These are phyloP conservation scores for Leuciscus idus DNA, from an alignment of 2,113 vertebrate genomes.

Conservation along the genomic window DNA sequence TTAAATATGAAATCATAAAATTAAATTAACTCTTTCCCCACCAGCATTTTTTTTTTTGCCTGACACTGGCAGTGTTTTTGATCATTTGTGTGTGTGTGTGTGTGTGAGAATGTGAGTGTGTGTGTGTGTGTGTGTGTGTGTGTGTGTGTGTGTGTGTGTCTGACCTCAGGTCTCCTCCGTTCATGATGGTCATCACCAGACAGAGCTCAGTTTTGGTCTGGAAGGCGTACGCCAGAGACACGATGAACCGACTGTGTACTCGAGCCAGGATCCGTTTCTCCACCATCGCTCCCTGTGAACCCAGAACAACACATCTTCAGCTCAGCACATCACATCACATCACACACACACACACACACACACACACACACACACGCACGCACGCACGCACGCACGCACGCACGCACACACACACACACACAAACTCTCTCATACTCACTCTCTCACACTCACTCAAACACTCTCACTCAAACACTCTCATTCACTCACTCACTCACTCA, in stretches of 20 bases:
- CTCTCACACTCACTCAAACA: no score
- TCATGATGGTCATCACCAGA: constrained; percentile 73
- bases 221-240: constrained; percentile 68
- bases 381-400: neutral
- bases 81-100: no score
- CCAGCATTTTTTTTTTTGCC: no score
- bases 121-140: no score
- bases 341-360: neutral
- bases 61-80: no score
- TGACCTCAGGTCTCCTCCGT: constrained; percentile 77
- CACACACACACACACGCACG: no score
- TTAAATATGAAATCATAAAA: no score
- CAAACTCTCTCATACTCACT: no score
- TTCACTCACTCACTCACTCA: no score
- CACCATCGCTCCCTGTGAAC: constrained; percentile 71
- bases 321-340: neutral
- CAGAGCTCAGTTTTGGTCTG: constrained; percentile 68
- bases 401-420: neutral
- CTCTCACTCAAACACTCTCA: no score
- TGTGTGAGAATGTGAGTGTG: no score
- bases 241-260: constrained; percentile 69
- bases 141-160: neutral
- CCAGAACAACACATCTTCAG: neutral
- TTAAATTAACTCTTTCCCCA: no score
- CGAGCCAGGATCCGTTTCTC: constrained; percentile 70